These are phyloP conservation scores for Protonemura montana DNA, from an alignment of 2,888 invertebrate genomes.

Conservation along the genomic window DNA sequence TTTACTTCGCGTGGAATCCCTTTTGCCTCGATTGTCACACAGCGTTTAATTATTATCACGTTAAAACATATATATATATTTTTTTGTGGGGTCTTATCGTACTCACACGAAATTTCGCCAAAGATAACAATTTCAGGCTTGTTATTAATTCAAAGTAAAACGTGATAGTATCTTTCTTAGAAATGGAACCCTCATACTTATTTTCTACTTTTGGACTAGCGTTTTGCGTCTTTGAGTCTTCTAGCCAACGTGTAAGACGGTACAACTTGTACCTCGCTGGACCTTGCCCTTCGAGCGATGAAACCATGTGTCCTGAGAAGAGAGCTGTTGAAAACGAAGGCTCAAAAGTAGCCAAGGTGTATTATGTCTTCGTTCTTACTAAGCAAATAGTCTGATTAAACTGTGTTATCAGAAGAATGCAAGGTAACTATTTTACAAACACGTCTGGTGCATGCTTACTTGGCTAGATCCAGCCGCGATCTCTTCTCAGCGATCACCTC, in stretches of 20 bases:
- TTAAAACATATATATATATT: not conserved
- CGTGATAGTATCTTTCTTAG: no score
- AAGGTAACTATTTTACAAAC: slow-evolving; percentile 12
- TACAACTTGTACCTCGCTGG: no score
- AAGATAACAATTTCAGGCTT: not conserved
- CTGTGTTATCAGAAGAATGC: slow-evolving; percentile 32
- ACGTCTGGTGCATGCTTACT: not conserved
- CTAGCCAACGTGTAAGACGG: no score
- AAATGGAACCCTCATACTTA: no score
- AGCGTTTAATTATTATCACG: not conserved
- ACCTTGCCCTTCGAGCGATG: no score
- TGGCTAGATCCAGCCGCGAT: not conserved
- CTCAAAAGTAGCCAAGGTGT: not conserved
- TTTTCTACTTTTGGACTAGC: no score
- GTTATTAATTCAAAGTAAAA: not conserved
- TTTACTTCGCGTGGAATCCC: not conserved
- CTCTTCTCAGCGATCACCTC: not conserved
- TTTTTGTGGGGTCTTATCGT: not conserved
- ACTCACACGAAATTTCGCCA: not conserved
- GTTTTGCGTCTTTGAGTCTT: no score
- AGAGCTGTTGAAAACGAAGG: no score
- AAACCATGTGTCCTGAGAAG: no score
- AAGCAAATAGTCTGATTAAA: slow-evolving; percentile 38
- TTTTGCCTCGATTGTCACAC: not conserved
- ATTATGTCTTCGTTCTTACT: not conserved